A percentile compares a stretch with the other conserved stretches of the same genome.
Conservation (phyloP, 2,113 vertebrate genomes). For the Henicopernis longicauda region DNA sequence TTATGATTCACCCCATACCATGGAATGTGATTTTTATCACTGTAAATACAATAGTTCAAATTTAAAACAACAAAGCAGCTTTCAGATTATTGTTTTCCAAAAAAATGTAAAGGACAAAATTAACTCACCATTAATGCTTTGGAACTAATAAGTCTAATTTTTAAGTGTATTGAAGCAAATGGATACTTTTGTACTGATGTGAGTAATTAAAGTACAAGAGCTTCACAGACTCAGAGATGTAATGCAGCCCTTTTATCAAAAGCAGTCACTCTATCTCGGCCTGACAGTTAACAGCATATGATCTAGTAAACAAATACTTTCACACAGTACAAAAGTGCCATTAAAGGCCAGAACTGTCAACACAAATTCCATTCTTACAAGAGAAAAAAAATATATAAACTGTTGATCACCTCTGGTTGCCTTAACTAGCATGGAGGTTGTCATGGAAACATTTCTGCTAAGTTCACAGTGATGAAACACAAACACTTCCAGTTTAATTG, state of each 20-base stretch:
- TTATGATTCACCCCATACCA: neutral
- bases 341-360: constrained; percentile 99
- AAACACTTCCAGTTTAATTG: constrained; percentile 91
- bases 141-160: constrained; percentile 77
- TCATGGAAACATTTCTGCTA: constrained; percentile 95
- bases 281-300: constrained; percentile 94
- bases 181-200: constrained; percentile 82
- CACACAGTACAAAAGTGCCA: constrained; percentile 90
- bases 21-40: neutral
- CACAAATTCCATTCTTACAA: constrained; percentile 93
- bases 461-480: constrained; percentile 90
- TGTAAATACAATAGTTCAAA: neutral
- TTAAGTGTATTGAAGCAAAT: constrained; percentile 77
- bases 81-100: constrained; percentile 24
- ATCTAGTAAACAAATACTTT: constrained; percentile 98
- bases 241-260: constrained; percentile 91
- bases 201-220: constrained; percentile 87
- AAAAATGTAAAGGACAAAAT: constrained; percentile 65
- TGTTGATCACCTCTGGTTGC: constrained; percentile 96
- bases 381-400: constrained; percentile 75
- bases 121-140: constrained; percentile 77
- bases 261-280: constrained; percentile 83
- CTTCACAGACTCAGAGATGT: constrained; percentile 82
- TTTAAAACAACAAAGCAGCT: constrained; percentile 23
- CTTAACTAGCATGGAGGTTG: constrained; percentile 97